These are phyloP conservation scores for Xyliphius kryptos DNA, from an alignment of 2,113 vertebrate genomes.

Conservation along the genomic window DNA sequence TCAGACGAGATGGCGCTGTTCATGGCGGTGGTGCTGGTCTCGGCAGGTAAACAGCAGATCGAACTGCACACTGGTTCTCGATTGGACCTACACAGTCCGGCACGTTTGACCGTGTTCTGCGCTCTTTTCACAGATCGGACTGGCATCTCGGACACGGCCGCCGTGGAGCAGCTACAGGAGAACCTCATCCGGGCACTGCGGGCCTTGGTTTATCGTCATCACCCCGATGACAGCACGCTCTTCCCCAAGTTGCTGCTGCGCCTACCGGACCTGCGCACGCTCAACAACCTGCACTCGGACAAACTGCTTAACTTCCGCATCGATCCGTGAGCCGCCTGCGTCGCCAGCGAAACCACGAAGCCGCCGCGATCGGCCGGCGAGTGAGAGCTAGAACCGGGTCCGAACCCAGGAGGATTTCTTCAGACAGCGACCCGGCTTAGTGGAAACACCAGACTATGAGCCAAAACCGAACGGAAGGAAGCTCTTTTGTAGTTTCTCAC, in stretches of 20 bases:
- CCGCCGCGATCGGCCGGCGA: neutral
- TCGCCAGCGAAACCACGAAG: neutral
- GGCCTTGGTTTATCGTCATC: conserved; percentile 60
- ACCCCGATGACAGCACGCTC: conserved; percentile 58
- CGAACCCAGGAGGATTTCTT: too few relatives aligned
- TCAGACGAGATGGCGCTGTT: conserved; percentile 74
- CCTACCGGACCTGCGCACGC: conserved; percentile 69
- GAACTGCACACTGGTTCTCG: neutral
- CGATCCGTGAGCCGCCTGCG: conserved; percentile 51
- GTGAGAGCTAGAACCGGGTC: too few relatives aligned
- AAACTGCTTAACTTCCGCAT: conserved; percentile 72
- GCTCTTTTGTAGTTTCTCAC: neutral
- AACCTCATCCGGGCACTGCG: conserved; percentile 63
- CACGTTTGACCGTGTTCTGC: neutral
- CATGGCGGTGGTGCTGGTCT: conserved; percentile 73
- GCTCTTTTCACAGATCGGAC: conserved; percentile 54
- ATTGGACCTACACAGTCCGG: too few relatives aligned
- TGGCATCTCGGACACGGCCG: conserved; percentile 57
- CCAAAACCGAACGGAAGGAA: conserved; percentile 4
- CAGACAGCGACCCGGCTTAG: too few relatives aligned
- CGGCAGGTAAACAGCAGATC: conserved; percentile 59
- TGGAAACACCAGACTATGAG: too few relatives aligned
- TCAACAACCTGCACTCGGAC: conserved; percentile 72
- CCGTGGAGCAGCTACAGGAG: conserved; percentile 71
- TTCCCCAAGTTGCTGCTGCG: conserved; percentile 68